phyloP scores from a whole-genome alignment of 2,888 invertebrate species.

The Drosophila acutilabella region DNA sequence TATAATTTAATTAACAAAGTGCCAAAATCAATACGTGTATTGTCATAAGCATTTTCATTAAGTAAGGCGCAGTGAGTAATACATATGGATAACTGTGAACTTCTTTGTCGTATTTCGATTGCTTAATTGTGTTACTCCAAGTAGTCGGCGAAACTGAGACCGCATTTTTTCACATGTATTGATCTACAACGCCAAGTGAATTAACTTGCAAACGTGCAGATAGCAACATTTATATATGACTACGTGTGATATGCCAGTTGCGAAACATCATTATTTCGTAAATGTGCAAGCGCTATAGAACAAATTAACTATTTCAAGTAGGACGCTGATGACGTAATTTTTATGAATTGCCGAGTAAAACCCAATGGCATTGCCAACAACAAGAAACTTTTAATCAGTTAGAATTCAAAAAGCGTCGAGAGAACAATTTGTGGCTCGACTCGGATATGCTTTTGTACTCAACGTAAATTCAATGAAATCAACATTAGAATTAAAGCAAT shows the following conservation, averaged over 20 bases:
- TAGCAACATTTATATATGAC: slow-evolving; percentile 2
- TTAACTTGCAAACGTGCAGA: slow-evolving; percentile 15
- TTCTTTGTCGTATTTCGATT: neutral
- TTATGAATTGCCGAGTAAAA: slow-evolving; percentile 52
- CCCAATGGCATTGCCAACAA: slow-evolving; percentile 57
- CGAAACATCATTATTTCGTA: slow-evolving; percentile 6
- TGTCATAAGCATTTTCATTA: slow-evolving; percentile 1
- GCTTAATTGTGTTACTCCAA: slow-evolving; percentile 45
- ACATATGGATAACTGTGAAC: slow-evolving; percentile 17
- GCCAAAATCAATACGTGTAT: slow-evolving; percentile 15
- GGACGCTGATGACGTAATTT: slow-evolving; percentile 80
- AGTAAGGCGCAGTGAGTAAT: slow-evolving; percentile 65
- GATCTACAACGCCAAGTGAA: slow-evolving; percentile 19
- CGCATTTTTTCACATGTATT: slow-evolving; percentile 54
- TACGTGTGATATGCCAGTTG: slow-evolving; percentile 12
- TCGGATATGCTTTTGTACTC: slow-evolving; percentile 54
- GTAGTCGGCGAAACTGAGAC: slow-evolving; percentile 53
- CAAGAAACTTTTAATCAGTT: slow-evolving; percentile 46
- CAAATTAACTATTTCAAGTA: slow-evolving; percentile 52
- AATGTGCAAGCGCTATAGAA: slow-evolving; percentile 12
- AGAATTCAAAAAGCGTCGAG: slow-evolving; percentile 52
- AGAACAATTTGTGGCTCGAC: slow-evolving; percentile 6
- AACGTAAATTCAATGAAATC: slow-evolving; percentile 62
- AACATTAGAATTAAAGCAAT: slow-evolving; percentile 73
- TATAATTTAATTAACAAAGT: slow-evolving; percentile 36